A percentile compares a stretch with the other conserved stretches of the same genome.
Conservation (phyloP, 2,113 vertebrate genomes). For the Nerophis ophidion region DNA sequence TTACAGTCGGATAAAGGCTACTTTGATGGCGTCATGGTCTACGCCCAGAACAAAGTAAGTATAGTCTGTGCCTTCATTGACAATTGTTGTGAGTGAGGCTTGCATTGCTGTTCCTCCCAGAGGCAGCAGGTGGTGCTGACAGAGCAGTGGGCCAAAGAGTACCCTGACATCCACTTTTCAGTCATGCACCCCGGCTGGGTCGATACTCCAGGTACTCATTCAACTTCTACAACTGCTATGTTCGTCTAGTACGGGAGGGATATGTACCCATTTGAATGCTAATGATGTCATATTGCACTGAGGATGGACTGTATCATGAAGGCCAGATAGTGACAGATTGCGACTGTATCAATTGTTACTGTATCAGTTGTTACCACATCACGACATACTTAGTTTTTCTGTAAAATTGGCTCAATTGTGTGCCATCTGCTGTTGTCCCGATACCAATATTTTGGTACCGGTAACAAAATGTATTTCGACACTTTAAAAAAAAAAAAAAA, state of each 20-base stretch:
- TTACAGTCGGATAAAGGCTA: conserved; percentile 56
- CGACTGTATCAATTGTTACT: too few relatives aligned
- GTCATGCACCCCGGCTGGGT: conserved; percentile 77
- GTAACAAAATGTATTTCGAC: too few relatives aligned
- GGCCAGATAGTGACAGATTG: too few relatives aligned
- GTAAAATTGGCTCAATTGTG: too few relatives aligned
- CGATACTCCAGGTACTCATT: conserved; percentile 73
- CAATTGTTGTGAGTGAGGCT: background rate
- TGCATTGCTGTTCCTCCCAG: conserved; percentile 51
- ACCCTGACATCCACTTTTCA: conserved; percentile 73
- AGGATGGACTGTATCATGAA: too few relatives aligned
- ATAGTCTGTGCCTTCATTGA: background rate
- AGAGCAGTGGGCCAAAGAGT: conserved; percentile 69
- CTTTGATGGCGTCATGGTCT: conserved; percentile 65
- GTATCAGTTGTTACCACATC: too few relatives aligned
- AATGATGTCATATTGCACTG: too few relatives aligned
- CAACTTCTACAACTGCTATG: background rate
- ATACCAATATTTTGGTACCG: too few relatives aligned
- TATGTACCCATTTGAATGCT: too few relatives aligned
- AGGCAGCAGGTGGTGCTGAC: conserved; percentile 82
- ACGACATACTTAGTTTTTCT: too few relatives aligned
- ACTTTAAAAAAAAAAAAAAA: too few relatives aligned
- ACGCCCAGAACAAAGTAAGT: conserved; percentile 72
- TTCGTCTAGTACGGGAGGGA: background rate
- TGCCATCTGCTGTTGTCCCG: too few relatives aligned